Evolutionary conservation across 2,888 invertebrate genomes (phyloP).

Genomic region (Orthosia gothica): DNA sequence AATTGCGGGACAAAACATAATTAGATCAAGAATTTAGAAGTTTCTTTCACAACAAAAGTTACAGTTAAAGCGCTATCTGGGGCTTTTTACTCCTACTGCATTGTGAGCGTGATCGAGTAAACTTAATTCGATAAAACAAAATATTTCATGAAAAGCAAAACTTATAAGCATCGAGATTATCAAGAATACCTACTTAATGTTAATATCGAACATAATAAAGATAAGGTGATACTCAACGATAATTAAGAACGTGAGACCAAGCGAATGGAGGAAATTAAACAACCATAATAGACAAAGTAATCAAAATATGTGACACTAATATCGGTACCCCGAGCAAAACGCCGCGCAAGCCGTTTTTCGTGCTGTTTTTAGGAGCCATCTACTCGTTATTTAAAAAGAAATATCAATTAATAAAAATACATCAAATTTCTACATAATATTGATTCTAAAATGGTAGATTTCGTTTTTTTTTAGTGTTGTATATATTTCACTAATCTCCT

Average conservation of each 20-base stretch:
- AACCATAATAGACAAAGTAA: background rate
- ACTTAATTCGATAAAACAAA: constrained; percentile 15
- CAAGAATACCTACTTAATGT: background rate
- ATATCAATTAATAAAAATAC: no score
- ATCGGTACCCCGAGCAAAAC: no score
- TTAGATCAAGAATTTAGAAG: constrained; percentile 12
- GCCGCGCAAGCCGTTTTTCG: no score
- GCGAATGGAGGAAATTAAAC: constrained; percentile 5
- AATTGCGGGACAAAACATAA: background rate
- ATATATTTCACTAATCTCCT: no score
- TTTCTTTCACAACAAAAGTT: constrained; percentile 1
- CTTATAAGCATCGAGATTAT: constrained; percentile 27
- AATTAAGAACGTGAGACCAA: constrained; percentile 31
- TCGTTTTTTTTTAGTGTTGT: no score
- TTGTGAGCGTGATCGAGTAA: constrained; percentile 15
- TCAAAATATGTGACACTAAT: constrained; percentile 15
- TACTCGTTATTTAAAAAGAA: no score
- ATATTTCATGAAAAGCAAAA: constrained; percentile 11
- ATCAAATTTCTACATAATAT: no score
- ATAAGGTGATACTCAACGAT: constrained; percentile 26
- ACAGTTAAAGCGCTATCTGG: constrained; percentile 25
- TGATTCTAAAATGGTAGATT: no score
- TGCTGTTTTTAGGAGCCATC: no score
- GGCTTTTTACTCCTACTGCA: constrained; percentile 1
- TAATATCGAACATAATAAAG: constrained; percentile 42